A percentile compares a stretch with the other conserved stretches of the same genome.
Evolutionary conservation across 1,140 invertebrate species (phyloP).

Genomic region (Bathynomus jamesi): DNA sequence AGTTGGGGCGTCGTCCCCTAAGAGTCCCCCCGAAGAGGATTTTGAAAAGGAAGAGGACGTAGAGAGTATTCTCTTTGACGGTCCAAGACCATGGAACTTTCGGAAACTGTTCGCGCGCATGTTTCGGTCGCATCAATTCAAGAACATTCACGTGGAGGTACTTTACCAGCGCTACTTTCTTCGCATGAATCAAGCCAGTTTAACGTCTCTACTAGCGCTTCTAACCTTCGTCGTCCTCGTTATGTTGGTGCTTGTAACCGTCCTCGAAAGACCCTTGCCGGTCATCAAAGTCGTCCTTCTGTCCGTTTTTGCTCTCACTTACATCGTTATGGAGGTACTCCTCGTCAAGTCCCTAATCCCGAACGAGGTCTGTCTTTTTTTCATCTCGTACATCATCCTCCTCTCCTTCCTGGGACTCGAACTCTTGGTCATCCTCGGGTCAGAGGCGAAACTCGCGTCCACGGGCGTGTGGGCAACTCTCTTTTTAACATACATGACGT

Average conservation of each 20-base stretch:
- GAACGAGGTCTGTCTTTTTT: slow-evolving; percentile 76
- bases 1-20: slow-evolving; percentile 44
- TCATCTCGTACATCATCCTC: slow-evolving; percentile 69
- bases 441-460: slow-evolving; percentile 40
- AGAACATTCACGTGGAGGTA: slow-evolving; percentile 67
- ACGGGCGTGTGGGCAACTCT: slow-evolving; percentile 60
- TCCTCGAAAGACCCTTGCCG: slow-evolving; percentile 39
- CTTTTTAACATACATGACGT: slow-evolving; percentile 79
- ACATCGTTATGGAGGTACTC: slow-evolving; percentile 61
- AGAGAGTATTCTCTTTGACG: slow-evolving; percentile 36
- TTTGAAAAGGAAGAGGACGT: slow-evolving; percentile 35
- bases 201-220: slow-evolving; percentile 70
- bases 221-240: slow-evolving; percentile 60
- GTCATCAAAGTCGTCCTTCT: slow-evolving; percentile 38
- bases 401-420: slow-evolving; percentile 43
- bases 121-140: slow-evolving; percentile 57
- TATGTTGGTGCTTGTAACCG: slow-evolving; percentile 47
- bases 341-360: slow-evolving; percentile 65
- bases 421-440: slow-evolving; percentile 41
- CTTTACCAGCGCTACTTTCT: slow-evolving; percentile 86
- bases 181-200: slow-evolving; percentile 82
- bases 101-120: slow-evolving; percentile 42
- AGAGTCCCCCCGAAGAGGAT: slow-evolving; percentile 49
- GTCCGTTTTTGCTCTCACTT: slow-evolving; percentile 42
- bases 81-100: slow-evolving; percentile 37